Evolutionary conservation across 2,113 vertebrate species (phyloP).

Genomic region (Rhabdornis inornatus): DNA sequence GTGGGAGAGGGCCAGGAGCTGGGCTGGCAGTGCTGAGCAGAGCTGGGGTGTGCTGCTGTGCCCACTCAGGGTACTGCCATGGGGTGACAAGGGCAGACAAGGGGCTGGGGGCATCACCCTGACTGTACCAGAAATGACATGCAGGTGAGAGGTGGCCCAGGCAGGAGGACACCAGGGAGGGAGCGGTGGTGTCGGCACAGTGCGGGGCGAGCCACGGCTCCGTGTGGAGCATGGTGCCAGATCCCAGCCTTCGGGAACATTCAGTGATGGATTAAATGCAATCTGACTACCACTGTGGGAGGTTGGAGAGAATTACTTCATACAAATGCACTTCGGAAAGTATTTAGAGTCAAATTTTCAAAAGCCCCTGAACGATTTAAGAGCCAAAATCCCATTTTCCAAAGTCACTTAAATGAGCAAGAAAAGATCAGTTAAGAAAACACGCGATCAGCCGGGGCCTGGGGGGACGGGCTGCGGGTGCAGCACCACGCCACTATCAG

Average conservation of each 20-base stretch:
- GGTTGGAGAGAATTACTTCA: slow-evolving; percentile 67
- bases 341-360: slow-evolving; percentile 65
- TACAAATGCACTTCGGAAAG: slow-evolving; percentile 60
- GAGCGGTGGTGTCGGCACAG: neutral
- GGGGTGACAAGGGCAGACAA: neutral
- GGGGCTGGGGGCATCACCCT: fast-evolving
- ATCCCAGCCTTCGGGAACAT: slow-evolving; percentile 62
- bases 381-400: slow-evolving; percentile 64
- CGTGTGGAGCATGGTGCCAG: slow-evolving; percentile 46
- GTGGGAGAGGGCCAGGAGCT: neutral
- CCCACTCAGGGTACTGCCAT: fast-evolving
- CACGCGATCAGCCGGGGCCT: neutral
- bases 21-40: neutral
- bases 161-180: neutral
- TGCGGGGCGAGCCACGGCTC: neutral
- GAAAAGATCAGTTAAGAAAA: slow-evolving; percentile 8
- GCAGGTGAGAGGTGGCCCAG: neutral
- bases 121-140: fast-evolving
- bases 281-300: slow-evolving; percentile 62
- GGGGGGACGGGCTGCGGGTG: neutral
- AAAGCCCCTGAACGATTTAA: slow-evolving; percentile 62
- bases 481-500: neutral
- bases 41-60: neutral
- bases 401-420: slow-evolving; percentile 46
- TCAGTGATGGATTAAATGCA: slow-evolving; percentile 64